Evolutionary conservation across 1,140 invertebrate genomes (phyloP), one percentile per base, ranked within the genome.

Genomic region (Drosophila takahashii): DNA sequence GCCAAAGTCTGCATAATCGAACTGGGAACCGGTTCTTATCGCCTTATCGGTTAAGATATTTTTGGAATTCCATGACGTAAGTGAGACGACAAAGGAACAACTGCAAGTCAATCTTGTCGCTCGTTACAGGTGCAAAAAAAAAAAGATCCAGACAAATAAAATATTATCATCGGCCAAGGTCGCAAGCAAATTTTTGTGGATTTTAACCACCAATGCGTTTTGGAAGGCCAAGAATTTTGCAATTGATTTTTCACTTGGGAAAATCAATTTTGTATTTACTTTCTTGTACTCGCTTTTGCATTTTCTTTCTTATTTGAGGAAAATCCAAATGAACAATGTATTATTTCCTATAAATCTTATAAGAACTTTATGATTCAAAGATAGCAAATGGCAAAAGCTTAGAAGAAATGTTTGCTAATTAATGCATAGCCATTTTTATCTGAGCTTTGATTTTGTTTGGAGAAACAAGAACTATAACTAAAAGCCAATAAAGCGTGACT

Each of bases 31-130:
- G 39, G 56, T 8, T 51, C 70, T 65, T 83, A 75, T 58, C 44
- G 58, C 64, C 52, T 79, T 87, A 86, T 86, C 83, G 61, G 39
- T 51, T 44, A 61, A 50, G 41, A 57, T 78, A 81, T 77, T 77
- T 81, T 77, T 86, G 83, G 83, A 79, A 87, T 87, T 78, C 42
- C 69, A 79, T 87, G 83, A 86, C 83, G 83, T 83, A 87, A 86
- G 77, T 62, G 13, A 51, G 57, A 47, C 54, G 50, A 78, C 66
- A 57, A 58, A 51, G 50, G 26, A 74, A 71, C 59, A 81, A 81
- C 70, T 60, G 61, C 79, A 76, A 57, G 53, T 74, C 45, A 76
- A 66, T 67, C 51, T 72, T 34, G 27, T 51, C 60, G 44, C 18
- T 26, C 13, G 41, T 39, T 48, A 15, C 34, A 45, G 57, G 69